Percentiles rank a stretch among this genome's conserved stretches.
These are phyloP conservation scores for Xanthorhoe designata DNA, from an alignment of 2,888 invertebrate genomes.

Conservation along the genomic window DNA sequence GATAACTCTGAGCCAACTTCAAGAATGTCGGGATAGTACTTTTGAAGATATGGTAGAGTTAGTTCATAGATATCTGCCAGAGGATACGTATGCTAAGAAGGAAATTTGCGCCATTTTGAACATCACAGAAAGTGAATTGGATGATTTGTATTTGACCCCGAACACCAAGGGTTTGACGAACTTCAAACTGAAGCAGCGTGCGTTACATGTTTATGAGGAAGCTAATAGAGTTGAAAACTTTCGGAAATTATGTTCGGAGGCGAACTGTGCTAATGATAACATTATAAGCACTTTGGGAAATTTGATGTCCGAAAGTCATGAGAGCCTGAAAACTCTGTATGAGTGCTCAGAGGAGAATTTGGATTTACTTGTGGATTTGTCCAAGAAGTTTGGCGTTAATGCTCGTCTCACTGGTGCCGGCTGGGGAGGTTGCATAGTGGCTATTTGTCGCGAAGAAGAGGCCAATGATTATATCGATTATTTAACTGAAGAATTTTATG, in stretches of 20 bases:
- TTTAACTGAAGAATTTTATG: conserved; percentile 90
- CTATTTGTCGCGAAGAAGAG: conserved; percentile 89
- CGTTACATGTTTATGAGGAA: conserved; percentile 96
- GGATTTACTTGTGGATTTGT: conserved; percentile 92
- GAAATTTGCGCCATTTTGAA: conserved; percentile 88
- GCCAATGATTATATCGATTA: conserved; percentile 88
- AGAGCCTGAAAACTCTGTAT: conserved; percentile 93
- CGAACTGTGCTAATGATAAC: conserved; percentile 56
- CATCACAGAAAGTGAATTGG: conserved; percentile 86
- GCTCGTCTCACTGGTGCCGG: conserved; percentile 98
- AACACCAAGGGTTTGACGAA: conserved; percentile 87
- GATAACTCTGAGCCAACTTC: conserved; percentile 91
- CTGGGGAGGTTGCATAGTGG: conserved; percentile 99
- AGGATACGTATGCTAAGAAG: conserved; percentile 88
- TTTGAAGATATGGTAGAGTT: conserved; percentile 90
- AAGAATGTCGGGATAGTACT: conserved; percentile 86
- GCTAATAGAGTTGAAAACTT: conserved; percentile 94
- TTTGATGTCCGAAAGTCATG: conserved; percentile 96
- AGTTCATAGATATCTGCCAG: conserved; percentile 87
- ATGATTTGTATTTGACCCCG: conserved; percentile 73
- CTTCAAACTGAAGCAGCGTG: conserved; percentile 94
- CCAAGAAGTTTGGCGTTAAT: conserved; percentile 89
- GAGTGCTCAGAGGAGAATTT: conserved; percentile 97
- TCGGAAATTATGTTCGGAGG: conserved; percentile 85
- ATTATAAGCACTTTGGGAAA: conserved; percentile 88